Percentiles rank a stretch among this genome's conserved stretches.
Conservation (phyloP, 1,140 invertebrate genomes). For the Eupeodes corollae region DNA sequence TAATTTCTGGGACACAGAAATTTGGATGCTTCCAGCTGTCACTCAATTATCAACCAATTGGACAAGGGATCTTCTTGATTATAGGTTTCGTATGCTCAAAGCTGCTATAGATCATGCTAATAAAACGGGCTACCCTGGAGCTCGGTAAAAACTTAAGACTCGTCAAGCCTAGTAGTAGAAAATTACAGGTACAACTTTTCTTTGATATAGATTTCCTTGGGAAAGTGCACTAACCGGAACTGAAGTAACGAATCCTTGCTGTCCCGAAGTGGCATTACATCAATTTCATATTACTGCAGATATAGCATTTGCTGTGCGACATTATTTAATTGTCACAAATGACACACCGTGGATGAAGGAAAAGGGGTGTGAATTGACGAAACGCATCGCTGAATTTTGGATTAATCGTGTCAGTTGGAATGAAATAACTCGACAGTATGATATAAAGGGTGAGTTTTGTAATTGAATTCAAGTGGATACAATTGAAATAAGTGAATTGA, state of each 20-base stretch:
- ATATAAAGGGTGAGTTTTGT: conserved; percentile 39
- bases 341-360: conserved; percentile 37
- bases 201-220: conserved; percentile 37
- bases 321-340: conserved; percentile 40
- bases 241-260: conserved; percentile 46
- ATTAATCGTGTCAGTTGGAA: conserved; percentile 41
- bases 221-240: conserved; percentile 46
- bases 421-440: conserved; percentile 36
- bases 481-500: no score
- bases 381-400: conserved; percentile 45
- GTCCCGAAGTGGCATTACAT: conserved; percentile 42
- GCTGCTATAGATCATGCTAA: conserved; percentile 25
- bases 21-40: conserved; percentile 32
- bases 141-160: conserved; percentile 11
- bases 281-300: conserved; percentile 45
- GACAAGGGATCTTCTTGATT: conserved; percentile 19
- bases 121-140: conserved; percentile 20
- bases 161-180: not conserved
- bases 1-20: conserved; percentile 36
- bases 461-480: not conserved
- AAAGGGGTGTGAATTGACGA: conserved; percentile 41
- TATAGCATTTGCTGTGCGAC: conserved; percentile 41
- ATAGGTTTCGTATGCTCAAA: conserved; percentile 16
- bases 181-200: not conserved
- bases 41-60: conserved; percentile 20